Evolutionary conservation across 1,140 invertebrate species (phyloP), one percentile per base, ranked within the genome.

Genomic region (Eumaeus atala): DNA sequence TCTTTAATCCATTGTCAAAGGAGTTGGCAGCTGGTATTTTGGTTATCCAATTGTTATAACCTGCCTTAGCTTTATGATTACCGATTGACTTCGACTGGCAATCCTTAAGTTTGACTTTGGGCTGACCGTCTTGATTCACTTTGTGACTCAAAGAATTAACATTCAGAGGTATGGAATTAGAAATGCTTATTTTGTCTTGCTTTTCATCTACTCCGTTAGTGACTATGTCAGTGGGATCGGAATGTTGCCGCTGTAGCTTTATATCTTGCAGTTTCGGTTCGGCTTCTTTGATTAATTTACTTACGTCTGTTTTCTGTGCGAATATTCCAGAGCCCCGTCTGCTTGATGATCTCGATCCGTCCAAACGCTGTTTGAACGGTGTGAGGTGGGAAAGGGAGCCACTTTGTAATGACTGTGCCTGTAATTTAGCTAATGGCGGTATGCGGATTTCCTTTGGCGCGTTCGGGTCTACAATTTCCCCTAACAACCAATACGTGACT

Each of bases 401-500:
- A 33, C 74, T 80, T 11, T 85, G 77, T 9, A 56, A 70, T 0
- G 75, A 77, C 52, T 72, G 73, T 7, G 65, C 62, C 56, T 84
- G 75, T 8, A 74, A 56, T 66, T 77, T 84, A 2, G 69, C 44
- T 54, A 81, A 44, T 9, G 66, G 61, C 9, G 62, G 66, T 58
- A 74, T 84, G 14, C 40, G 40, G 17, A 44, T 16, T 50, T 78
- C 75, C 64, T 74, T 80, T 1, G 74, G 71, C 14, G 72, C 66
- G 38, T 74, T 86, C 34, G 78, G 70, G 49, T 84, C 77, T 11
- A 74, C 53, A 36, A 81, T 79, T 72, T 95, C 93, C 9, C 95
- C 95, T 42, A 92, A 90, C 18, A 98, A 87, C 96, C 96, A 98
- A 79, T 96, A 97, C 6, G 96, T 98, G 49, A 92, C 92, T 90